Evolutionary conservation across 2,888 invertebrate species (phyloP), one percentile per base, ranked within the genome.

Genomic region (Spodoptera exigua): DNA sequence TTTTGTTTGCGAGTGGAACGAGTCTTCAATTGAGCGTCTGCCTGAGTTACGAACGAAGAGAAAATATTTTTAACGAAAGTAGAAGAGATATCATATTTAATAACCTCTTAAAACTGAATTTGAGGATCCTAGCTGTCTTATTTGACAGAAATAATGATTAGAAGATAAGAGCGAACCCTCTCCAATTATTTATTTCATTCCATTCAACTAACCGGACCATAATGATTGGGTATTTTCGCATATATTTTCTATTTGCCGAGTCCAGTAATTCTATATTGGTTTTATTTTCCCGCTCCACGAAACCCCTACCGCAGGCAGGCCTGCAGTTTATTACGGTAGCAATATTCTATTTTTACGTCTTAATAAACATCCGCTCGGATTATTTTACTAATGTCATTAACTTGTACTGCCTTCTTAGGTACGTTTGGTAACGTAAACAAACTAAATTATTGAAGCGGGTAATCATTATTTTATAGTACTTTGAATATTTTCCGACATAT

Each of bases 401-500:
- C 47, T 41, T 49, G 55, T 70, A 72, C 68, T 66, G 44, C 34
- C 58, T 57, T 60, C 55, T 54, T 56, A 60, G 54, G 18, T 18
- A 18, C 60, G 69, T 70, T 72, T 78, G 67, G 64, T 47, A 74
- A 61, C 66, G 60, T 48, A 62, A 46, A 35, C 44, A 61, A 76
- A 74, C 61, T 68, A 76, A 78, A 79, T 48, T 67, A 58, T 36
- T 40, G 27, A 27, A 54, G 32, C 27, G 5, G 5, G 27, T 27
- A 27, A 5, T 27, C 27, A 27, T 34, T 46, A 39, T 40, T 37
- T 48, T 39, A 65, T 62, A 72, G 72, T 68, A 69, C 64, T 77
- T 80, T 81, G 83, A 84, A 80, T 82, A 86, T 81, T 84, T 82
- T 76, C 59, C 76, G 81, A 88, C 87, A 88, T 84, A 82, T 86